Conservation (phyloP, 2,888 invertebrate genomes). For the Polia nebulosa region DNA sequence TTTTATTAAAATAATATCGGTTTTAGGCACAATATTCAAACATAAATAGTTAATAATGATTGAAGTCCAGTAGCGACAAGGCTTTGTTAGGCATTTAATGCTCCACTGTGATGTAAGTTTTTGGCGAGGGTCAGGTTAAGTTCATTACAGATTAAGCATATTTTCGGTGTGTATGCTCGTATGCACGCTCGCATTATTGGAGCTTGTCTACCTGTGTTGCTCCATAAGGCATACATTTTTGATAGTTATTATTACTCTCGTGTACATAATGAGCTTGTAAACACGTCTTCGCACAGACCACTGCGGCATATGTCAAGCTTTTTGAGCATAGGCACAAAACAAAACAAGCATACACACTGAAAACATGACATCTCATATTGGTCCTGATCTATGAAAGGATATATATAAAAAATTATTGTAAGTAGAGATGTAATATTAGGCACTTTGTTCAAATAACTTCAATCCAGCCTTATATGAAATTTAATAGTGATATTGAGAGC, state of each 20-base stretch:
- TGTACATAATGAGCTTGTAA: too few relatives aligned
- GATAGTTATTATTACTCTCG: too few relatives aligned
- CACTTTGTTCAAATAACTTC: conserved; percentile 15
- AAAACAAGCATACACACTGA: background rate
- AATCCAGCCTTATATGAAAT: conserved; percentile 21
- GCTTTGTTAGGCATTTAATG: conserved; percentile 44
- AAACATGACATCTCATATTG: background rate
- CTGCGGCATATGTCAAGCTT: background rate
- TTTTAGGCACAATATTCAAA: conserved; percentile 19
- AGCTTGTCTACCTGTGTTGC: background rate
- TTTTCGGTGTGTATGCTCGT: background rate
- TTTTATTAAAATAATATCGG: background rate
- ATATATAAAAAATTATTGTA: conserved; percentile 17
- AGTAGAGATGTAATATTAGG: background rate
- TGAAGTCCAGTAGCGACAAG: conserved; percentile 31
- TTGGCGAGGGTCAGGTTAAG: background rate
- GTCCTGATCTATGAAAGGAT: conserved; percentile 19
- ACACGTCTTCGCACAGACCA: background rate
- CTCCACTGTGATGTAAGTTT: conserved; percentile 53
- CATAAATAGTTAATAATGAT: conserved; percentile 2
- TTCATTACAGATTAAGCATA: conserved; percentile 6
- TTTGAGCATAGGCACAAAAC: background rate
- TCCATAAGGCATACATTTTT: background rate
- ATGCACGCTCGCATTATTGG: background rate
- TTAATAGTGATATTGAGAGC: conserved; percentile 47